Evolutionary conservation across 2,113 vertebrate species (phyloP), one percentile per base, ranked within the genome.

Genomic region (Serranochromis macrocephalus): DNA sequence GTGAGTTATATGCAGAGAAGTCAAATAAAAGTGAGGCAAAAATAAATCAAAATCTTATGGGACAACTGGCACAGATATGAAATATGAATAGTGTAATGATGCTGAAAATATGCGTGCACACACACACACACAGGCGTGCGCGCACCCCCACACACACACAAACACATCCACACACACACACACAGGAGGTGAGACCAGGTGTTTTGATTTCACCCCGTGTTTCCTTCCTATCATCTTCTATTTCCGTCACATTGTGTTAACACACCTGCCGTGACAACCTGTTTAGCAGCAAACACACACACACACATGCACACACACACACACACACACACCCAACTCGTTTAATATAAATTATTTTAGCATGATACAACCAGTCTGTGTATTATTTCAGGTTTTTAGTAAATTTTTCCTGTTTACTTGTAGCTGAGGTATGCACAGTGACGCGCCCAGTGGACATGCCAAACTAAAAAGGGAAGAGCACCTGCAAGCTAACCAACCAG

Each of bases 181-280:
- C 13, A 26, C 3, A 73, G 1, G 79, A 33, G 53, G 51, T 79
- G 81, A 84, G 49, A 79, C 31, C 19, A 47, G 80, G 82, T 92
- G 88, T 75, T 87, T 81, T 38, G 49, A 84, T 81, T 36, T 55
- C 81, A 89, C 84, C 85, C 36, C 5, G 11, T 53, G 24, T 82
- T 79, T 81, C 31, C 36, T 81, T 55, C n/a, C 29, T 13, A n/a
- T 14, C 5, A 8, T 29, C 29, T 58, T 81, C 58, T 81, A 83
- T 92, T 87, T 73, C 45, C 8, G 26, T 86, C 80, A 26, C 66
- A 66, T 57, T 83, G 66, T 38, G 86, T 93, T 33, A 75, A 78
- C 49, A 84, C 54, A 47, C 31, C 75, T 81, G 71, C 42, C 6
- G 10, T 63, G 42, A 63, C 54, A 49, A 33, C 53, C 42, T 12